These are phyloP conservation scores for Acanthosoma haemorrhoidale DNA, from an alignment of 2,888 invertebrate species.

Conservation along the genomic window DNA sequence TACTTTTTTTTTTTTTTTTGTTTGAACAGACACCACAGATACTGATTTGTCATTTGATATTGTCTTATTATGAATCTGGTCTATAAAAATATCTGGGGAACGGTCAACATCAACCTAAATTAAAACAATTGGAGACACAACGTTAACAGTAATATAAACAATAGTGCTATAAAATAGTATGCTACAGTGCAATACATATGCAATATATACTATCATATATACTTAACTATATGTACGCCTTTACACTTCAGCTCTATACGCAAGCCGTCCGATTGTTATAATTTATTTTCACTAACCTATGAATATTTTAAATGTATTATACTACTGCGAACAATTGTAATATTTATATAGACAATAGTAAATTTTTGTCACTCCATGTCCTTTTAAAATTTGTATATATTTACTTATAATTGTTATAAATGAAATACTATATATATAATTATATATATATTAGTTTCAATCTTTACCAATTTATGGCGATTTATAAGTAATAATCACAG, in stretches of 20 bases:
- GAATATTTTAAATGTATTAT: background rate
- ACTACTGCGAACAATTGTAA: slow-evolving; percentile 16
- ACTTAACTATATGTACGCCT: background rate
- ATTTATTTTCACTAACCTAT: slow-evolving; percentile 8
- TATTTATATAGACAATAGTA: slow-evolving; percentile 16
- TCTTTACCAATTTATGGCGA: background rate
- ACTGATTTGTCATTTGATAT: slow-evolving; percentile 20
- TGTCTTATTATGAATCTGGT: slow-evolving; percentile 19
- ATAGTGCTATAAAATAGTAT: slow-evolving; percentile 19
- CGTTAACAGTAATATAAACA: background rate
- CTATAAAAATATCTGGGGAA: background rate
- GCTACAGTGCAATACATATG: slow-evolving; percentile 23
- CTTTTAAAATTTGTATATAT: background rate
- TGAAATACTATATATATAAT: background rate
- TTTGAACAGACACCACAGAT: background rate
- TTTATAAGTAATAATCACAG: slow-evolving; percentile 34
- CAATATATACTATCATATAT: background rate
- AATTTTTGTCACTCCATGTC: slow-evolving; percentile 6
- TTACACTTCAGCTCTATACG: slow-evolving; percentile 16
- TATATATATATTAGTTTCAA: background rate
- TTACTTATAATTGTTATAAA: background rate
- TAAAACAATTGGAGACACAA: background rate
- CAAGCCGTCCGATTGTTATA: slow-evolving; percentile 18
- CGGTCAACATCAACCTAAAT: background rate
- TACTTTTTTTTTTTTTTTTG: background rate